Conservation (phyloP, 1,140 invertebrate species). For the Pomacea maculata region DNA sequence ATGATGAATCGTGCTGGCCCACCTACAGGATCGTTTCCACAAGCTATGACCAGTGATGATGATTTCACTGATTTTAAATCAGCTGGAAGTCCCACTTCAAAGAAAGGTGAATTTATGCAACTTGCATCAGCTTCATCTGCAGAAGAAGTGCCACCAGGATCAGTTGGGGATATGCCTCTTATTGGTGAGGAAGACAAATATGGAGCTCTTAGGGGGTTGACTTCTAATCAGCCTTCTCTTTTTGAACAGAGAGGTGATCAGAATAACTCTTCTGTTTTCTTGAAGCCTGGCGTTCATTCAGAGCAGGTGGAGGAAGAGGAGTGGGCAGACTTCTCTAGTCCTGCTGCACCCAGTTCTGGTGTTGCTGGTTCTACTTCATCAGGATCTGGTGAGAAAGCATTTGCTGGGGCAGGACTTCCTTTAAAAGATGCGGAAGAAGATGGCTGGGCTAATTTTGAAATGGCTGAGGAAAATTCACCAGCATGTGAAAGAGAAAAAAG, state of each 20-base stretch:
- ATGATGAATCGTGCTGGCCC: constrained; percentile 2
- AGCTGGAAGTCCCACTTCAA: constrained; percentile 16
- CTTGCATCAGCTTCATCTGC: not conserved
- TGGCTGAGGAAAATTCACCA: not conserved
- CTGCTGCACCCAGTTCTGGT: not conserved
- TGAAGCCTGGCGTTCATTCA: too few relatives aligned
- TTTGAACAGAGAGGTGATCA: constrained; percentile 22
- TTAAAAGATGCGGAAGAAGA: constrained; percentile 18
- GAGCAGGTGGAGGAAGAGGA: constrained; percentile 23
- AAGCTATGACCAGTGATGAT: not conserved
- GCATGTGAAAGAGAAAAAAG: too few relatives aligned
- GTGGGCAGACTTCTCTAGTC: constrained; percentile 42
- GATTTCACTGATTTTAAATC: constrained; percentile 45
- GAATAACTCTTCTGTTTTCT: not conserved
- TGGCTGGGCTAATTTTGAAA: constrained; percentile 42
- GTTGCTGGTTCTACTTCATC: too few relatives aligned
- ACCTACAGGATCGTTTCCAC: too few relatives aligned
- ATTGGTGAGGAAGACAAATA: constrained; percentile 66
- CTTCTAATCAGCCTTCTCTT: constrained; percentile 17
- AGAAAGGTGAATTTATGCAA: not conserved
- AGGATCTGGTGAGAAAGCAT: too few relatives aligned
- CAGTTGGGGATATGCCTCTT: constrained; percentile 38
- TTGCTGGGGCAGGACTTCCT: not conserved
- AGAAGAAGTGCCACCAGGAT: not conserved
- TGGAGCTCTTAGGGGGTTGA: constrained; percentile 58